Evolutionary conservation across 2,888 invertebrate genomes (phyloP).

Genomic region (Entomobrya multifasciata): DNA sequence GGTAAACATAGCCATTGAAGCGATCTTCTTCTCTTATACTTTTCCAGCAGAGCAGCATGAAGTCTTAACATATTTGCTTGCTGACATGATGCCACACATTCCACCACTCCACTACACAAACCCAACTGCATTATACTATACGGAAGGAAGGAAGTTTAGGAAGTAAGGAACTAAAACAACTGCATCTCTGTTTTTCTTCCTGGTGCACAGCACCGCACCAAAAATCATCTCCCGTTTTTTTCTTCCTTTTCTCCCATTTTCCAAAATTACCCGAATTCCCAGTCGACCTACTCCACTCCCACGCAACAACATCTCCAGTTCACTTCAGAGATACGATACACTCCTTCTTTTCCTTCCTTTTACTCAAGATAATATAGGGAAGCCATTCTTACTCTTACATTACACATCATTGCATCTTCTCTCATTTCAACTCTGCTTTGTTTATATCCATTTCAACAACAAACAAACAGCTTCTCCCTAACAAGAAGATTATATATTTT

Average conservation of each 20-base stretch:
- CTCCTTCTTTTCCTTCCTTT: not conserved
- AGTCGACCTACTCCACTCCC: constrained; percentile 32
- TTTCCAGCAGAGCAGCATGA: not conserved
- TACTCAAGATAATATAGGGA: not conserved
- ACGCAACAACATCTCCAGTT: constrained; percentile 20
- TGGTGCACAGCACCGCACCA: not conserved
- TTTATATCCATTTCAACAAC: not conserved
- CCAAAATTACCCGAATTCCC: constrained; percentile 44
- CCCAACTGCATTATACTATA: too few relatives aligned
- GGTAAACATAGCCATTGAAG: constrained; percentile 5
- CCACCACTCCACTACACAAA: too few relatives aligned
- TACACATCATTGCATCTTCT: not conserved
- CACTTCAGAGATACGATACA: too few relatives aligned
- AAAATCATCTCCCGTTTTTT: not conserved
- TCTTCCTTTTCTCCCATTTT: too few relatives aligned
- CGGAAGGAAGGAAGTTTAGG: not conserved
- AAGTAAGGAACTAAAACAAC: too few relatives aligned
- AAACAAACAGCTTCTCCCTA: not conserved
- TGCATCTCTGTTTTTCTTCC: constrained; percentile 16
- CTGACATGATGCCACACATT: too few relatives aligned
- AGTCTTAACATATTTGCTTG: too few relatives aligned
- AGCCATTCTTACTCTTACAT: not conserved
- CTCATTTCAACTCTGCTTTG: not conserved
- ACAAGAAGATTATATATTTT: too few relatives aligned
- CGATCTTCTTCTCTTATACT: not conserved